Percentiles rank a stretch among this genome's conserved stretches.
phyloP scores from a whole-genome alignment of 2,888 invertebrate genomes.

The Copidosoma aretas region DNA sequence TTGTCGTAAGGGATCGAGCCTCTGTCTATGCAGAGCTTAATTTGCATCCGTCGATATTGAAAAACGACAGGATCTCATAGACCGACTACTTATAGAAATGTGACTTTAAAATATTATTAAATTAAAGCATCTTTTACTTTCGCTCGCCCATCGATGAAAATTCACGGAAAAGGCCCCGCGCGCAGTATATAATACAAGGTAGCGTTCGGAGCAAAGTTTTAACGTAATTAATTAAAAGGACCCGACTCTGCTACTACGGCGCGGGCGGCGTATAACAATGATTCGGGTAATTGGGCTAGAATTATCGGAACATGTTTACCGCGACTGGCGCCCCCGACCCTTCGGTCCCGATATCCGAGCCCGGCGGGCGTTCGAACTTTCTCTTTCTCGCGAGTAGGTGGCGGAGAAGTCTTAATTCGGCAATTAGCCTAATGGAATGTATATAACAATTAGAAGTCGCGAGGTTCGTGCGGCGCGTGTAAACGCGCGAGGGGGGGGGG shows the following conservation, averaged over 20 bases:
- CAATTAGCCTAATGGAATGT: slow-evolving; percentile 64
- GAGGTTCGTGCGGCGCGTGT: slow-evolving; percentile 41
- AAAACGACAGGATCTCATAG: too few species aligned
- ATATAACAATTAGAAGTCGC: slow-evolving; percentile 62
- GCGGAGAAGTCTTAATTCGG: slow-evolving; percentile 58
- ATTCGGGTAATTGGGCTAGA: slow-evolving; percentile 30
- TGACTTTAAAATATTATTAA: too few species aligned
- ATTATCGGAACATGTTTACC: slow-evolving; percentile 39
- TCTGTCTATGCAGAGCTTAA: too few species aligned
- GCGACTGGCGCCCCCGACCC: slow-evolving; percentile 30
- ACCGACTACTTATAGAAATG: too few species aligned
- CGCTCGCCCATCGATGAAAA: too few species aligned
- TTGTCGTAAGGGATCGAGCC: too few species aligned
- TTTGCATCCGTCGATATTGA: too few species aligned
- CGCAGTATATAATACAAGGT: too few species aligned
- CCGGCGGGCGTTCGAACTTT: slow-evolving; percentile 31
- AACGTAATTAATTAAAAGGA: slow-evolving; percentile 4
- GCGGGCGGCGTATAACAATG: slow-evolving; percentile 13
- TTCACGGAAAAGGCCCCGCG: too few species aligned
- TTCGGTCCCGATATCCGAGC: slow-evolving; percentile 14
- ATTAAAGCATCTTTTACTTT: too few species aligned
- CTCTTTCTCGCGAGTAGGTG: slow-evolving; percentile 21
- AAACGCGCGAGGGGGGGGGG: slow-evolving; percentile 38
- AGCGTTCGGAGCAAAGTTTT: neutral
- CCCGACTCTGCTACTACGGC: neutral